phyloP scores from a whole-genome alignment of 2,888 invertebrate genomes.

The Aethes cnicana region DNA sequence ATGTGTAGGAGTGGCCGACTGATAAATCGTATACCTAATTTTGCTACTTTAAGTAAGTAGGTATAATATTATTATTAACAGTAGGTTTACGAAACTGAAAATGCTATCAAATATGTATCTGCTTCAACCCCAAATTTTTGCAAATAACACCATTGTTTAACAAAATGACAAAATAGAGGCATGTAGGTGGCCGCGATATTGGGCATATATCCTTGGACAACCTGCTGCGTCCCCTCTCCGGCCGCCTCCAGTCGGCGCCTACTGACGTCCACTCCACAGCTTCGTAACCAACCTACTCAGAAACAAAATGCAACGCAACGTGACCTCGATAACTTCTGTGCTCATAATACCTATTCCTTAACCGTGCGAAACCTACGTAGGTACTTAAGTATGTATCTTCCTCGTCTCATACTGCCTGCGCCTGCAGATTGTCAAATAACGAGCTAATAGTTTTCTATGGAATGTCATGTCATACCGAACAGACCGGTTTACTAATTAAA shows the following conservation, averaged over 20 bases:
- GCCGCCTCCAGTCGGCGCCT: slow-evolving; percentile 32
- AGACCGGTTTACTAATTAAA: slow-evolving; percentile 31
- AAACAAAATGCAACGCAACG: slow-evolving; percentile 47
- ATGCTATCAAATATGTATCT: too few species aligned
- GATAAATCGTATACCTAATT: too few species aligned
- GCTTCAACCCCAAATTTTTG: neutral
- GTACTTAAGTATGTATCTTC: too few species aligned
- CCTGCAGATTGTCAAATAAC: too few species aligned
- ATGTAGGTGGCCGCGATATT: neutral
- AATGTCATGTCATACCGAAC: slow-evolving; percentile 30
- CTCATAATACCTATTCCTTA: slow-evolving; percentile 38
- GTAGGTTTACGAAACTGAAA: too few species aligned
- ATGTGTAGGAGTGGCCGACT: too few species aligned
- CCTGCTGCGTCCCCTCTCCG: slow-evolving; percentile 40
- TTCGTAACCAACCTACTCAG: slow-evolving; percentile 46
- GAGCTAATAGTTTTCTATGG: slow-evolving; percentile 23
- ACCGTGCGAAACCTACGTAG: slow-evolving; percentile 36
- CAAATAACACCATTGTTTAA: neutral
- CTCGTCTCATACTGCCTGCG: too few species aligned
- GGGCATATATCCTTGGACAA: neutral
- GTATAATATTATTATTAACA: too few species aligned
- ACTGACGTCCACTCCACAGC: slow-evolving; percentile 52
- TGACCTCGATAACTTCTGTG: slow-evolving; percentile 54
- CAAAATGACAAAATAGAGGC: neutral
- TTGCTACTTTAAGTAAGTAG: too few species aligned